phyloP scores from a whole-genome alignment of 2,888 invertebrate species.

The Coecobrya sp. region DNA sequence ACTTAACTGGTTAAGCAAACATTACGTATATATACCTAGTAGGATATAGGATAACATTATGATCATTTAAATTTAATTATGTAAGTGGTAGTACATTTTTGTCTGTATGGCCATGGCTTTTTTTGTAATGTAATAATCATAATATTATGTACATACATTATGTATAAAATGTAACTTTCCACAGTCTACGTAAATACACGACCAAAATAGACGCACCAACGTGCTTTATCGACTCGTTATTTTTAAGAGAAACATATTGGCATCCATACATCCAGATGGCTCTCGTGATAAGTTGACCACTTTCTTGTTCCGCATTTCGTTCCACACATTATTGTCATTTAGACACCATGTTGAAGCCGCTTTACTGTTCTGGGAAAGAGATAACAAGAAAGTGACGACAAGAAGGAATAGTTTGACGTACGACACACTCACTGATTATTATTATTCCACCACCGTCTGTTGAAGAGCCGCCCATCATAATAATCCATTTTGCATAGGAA shows the following conservation, averaged over 20 bases:
- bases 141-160: not conserved
- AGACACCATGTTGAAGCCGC: not conserved
- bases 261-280: not conserved
- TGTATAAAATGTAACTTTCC: not conserved
- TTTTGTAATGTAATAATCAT: not conserved
- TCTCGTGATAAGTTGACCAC: not conserved
- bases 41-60: not conserved
- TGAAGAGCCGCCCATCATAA: constrained; percentile 72
- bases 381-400: constrained; percentile 62
- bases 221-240: constrained; percentile 13
- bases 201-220: not conserved
- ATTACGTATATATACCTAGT: not conserved
- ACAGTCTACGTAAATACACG: not conserved
- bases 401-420: constrained; percentile 51
- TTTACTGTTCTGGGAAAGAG: not conserved
- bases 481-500: constrained; percentile 52
- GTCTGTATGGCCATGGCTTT: constrained; percentile 7
- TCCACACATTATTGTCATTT: constrained; percentile 14
- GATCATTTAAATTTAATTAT: not conserved
- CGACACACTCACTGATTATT: constrained; percentile 51
- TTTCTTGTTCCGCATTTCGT: constrained; percentile 17
- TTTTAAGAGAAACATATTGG: not conserved
- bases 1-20: too few relatives aligned
- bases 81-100: not conserved
- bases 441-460: constrained; percentile 54